Percentiles rank a stretch among this genome's conserved stretches.
Evolutionary conservation across 2,888 invertebrate species (phyloP).

Genomic region (Latheticus oryzae): DNA sequence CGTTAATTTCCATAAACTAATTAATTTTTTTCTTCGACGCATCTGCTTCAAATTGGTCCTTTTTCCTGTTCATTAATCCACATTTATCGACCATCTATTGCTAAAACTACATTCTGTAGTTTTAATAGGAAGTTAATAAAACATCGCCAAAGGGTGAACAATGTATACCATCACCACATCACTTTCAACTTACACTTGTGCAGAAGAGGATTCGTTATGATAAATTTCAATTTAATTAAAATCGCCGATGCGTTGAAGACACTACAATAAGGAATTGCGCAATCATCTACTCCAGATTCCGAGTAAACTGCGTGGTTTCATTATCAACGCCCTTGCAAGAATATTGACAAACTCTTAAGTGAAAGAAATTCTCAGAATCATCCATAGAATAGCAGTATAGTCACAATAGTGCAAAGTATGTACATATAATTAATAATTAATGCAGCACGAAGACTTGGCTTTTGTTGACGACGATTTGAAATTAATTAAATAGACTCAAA

Average conservation of each 20-base stretch:
- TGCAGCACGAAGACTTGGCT: constrained; percentile 18
- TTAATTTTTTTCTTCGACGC: too few species aligned
- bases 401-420: not conserved
- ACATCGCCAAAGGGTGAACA: too few species aligned
- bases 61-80: too few species aligned
- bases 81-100: too few species aligned
- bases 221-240: constrained; percentile 15
- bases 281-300: constrained; percentile 3
- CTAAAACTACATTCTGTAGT: too few species aligned
- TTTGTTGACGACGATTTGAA: constrained; percentile 20
- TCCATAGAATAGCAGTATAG: constrained; percentile 4
- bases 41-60: too few species aligned
- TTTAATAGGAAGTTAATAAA: too few species aligned
- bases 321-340: constrained; percentile 7
- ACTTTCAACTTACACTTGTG: too few species aligned
- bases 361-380: constrained; percentile 10
- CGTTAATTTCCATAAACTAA: too few species aligned
- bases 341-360: constrained; percentile 1
- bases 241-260: constrained; percentile 23
- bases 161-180: too few species aligned
- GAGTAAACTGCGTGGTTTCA: constrained; percentile 14
- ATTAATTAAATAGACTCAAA: constrained; percentile 20
- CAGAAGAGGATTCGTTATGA: not conserved
- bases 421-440: constrained; percentile 26
- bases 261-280: constrained; percentile 10